Percentiles rank a stretch among this genome's conserved stretches.
phyloP scores from a whole-genome alignment of 2,888 invertebrate species.

The Orgyia antiqua region DNA sequence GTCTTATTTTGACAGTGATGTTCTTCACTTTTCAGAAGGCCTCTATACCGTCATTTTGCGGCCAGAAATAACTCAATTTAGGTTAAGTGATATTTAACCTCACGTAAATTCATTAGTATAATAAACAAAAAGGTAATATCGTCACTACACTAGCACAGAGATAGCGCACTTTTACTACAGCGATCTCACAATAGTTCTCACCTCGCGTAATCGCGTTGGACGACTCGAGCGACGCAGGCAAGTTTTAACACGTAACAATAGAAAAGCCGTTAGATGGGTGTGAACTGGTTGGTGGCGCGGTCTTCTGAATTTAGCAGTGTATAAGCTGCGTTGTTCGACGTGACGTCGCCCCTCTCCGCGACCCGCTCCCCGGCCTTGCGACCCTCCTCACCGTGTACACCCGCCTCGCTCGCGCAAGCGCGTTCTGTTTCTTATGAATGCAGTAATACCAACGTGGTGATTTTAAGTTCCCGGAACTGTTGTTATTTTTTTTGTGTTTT shows the following conservation, averaged over 20 bases:
- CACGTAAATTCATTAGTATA: slow-evolving; percentile 24
- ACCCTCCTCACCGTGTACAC: slow-evolving; percentile 55
- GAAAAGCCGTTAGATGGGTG: slow-evolving; percentile 20
- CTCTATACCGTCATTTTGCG: slow-evolving; percentile 25
- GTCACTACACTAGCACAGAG: slow-evolving; percentile 38
- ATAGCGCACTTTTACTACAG: slow-evolving; percentile 62
- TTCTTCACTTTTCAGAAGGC: slow-evolving; percentile 32
- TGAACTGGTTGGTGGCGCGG: slow-evolving; percentile 14
- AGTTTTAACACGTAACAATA: slow-evolving; percentile 45
- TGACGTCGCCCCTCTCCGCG: slow-evolving; percentile 64
- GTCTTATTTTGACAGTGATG: slow-evolving; percentile 62
- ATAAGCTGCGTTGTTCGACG: slow-evolving; percentile 68
- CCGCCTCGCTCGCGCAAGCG: slow-evolving; percentile 65
- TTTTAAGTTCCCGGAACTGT: slow-evolving; percentile 25
- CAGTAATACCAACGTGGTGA: slow-evolving; percentile 50
- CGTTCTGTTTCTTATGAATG: slow-evolving; percentile 57
- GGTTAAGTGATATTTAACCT: slow-evolving; percentile 13
- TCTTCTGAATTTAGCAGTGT: slow-evolving; percentile 54
- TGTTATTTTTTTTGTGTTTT: slow-evolving; percentile 8
- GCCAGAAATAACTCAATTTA: slow-evolving; percentile 24
- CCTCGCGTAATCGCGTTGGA: slow-evolving; percentile 71
- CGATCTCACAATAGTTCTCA: slow-evolving; percentile 59
- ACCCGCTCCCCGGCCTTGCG: slow-evolving; percentile 68
- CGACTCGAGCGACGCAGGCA: slow-evolving; percentile 72
- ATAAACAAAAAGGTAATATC: slow-evolving; percentile 33